Percentiles rank a stretch among this genome's conserved stretches.
Evolutionary conservation across 53 echinoderm and acorn worm species (phyloP).

Genomic region (Astropecten irregularis): DNA sequence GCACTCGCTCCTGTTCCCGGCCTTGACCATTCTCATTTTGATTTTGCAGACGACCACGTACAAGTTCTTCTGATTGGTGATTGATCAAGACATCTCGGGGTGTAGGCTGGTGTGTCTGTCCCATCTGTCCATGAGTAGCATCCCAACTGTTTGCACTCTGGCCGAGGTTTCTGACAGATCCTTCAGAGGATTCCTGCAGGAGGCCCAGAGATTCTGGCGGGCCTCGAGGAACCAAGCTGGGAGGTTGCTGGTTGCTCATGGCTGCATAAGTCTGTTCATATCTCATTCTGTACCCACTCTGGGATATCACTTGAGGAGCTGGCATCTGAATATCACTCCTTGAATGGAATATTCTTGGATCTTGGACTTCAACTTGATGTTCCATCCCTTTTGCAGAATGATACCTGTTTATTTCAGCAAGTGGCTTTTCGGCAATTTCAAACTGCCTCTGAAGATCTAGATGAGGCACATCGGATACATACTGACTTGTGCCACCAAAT

Average conservation of each 20-base stretch:
- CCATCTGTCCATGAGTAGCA: not conserved
- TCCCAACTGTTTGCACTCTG: not conserved
- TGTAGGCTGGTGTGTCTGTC: not conserved
- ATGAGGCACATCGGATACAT: not conserved
- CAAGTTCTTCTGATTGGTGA: not conserved
- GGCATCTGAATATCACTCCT: not conserved
- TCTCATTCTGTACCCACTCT: too few relatives aligned
- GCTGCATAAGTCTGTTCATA: too few relatives aligned
- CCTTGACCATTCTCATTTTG: not conserved
- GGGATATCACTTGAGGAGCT: not conserved
- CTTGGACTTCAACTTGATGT: not conserved
- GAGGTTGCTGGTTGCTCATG: too few relatives aligned
- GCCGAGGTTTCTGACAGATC: not conserved
- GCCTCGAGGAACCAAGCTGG: too few relatives aligned
- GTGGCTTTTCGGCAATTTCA: conserved; percentile 9
- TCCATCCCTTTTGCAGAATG: not conserved
- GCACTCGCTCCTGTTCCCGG: not conserved
- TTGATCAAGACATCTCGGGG: too few relatives aligned
- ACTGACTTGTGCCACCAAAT: not conserved
- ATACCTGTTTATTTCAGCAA: not conserved
- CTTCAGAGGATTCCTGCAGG: not conserved
- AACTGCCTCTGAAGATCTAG: not conserved
- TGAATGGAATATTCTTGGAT: not conserved
- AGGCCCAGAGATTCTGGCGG: not conserved
- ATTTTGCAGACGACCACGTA: not conserved